phyloP scores from a whole-genome alignment of 2,888 invertebrate species.

The Candidula unifasciata region DNA sequence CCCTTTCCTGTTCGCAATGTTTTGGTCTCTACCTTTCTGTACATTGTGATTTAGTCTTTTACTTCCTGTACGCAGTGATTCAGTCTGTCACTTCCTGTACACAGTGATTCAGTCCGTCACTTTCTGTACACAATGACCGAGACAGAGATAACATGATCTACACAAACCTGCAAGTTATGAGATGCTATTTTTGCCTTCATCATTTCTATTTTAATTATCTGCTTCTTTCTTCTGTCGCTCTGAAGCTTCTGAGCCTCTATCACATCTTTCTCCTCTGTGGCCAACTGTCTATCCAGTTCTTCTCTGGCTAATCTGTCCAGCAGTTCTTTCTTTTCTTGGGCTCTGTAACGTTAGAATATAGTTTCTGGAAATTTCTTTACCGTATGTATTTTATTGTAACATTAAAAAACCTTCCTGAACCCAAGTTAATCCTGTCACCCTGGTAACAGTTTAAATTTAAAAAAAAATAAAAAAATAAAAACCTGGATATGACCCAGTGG shows the following conservation, averaged over 20 bases:
- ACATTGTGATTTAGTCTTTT: no score
- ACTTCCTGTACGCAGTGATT: no score
- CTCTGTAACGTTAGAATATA: constrained; percentile 49
- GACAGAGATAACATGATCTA: background rate
- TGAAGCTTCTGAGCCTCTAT: constrained; percentile 56
- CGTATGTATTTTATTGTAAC: no score
- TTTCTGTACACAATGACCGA: background rate
- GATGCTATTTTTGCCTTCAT: constrained; percentile 63
- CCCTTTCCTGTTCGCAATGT: no score
- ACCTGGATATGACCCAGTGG: no score
- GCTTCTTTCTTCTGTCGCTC: constrained; percentile 61
- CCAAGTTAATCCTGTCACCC: no score
- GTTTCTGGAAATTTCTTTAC: no score
- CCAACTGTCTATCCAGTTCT: constrained; percentile 60
- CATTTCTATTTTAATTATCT: constrained; percentile 62
- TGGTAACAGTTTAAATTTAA: no score
- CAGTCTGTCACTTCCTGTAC: no score
- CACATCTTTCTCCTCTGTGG: constrained; percentile 55
- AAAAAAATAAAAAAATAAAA: no score
- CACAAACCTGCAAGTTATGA: constrained; percentile 66
- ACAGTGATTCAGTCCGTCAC: background rate
- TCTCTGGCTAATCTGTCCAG: constrained; percentile 57
- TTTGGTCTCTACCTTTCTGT: no score
- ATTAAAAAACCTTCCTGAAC: no score
- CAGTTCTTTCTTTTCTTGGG: constrained; percentile 58